Base-by-base conservation (phyloP, 2,888 invertebrate species). In the Volucella zonaria region DNA sequence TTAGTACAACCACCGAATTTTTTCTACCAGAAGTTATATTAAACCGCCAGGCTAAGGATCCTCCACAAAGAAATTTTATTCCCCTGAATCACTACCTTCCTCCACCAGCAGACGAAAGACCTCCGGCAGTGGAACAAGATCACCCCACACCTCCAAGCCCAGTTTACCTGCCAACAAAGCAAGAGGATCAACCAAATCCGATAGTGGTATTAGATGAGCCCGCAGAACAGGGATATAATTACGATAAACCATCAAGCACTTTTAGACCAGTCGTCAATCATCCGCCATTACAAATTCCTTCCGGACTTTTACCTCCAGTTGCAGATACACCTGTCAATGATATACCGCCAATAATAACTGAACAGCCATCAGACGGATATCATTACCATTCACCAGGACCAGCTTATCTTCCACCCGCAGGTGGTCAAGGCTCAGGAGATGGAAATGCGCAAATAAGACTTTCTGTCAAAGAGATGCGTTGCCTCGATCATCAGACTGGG, bases 381-480 rank as follows among this genome's bases (percentile, higher is more conserved):
- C 38, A 68, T 40, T 85, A 85, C 40, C 70, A 71, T 43, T 81
- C 88, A 80, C 45, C 87, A 47, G 54, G 86, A 80, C 61, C 79
- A 18, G 14, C 75, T 23, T 73, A 81, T 75, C 87, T 59, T 31
- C 78, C 79, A 67, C 82, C 77, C 49, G 6, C 70, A 6, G 15
- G 59, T 1, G 23, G 56, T 3, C 64, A 74, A 43, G 59, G 82
- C n/a, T 56, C 80, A 1, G 68, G 76, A 8, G 85, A 86, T 23
- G 62, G 11, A 12, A 75, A 47, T 51, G 8, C 66, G 1, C 77
- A 90, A 52, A 80, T 92, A 9, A 89, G 90, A 10, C 82, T 92
- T 8, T 88, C 88, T 1, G 75, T 92, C 0, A 90, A 90, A 77
- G 91, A 91, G 59, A 91, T 92, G 91, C 90, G 90, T 10, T 92